Percentiles rank a stretch among this genome's conserved stretches.
Conservation (phyloP, 2,888 invertebrate species). For the Agonopterix arenella region DNA sequence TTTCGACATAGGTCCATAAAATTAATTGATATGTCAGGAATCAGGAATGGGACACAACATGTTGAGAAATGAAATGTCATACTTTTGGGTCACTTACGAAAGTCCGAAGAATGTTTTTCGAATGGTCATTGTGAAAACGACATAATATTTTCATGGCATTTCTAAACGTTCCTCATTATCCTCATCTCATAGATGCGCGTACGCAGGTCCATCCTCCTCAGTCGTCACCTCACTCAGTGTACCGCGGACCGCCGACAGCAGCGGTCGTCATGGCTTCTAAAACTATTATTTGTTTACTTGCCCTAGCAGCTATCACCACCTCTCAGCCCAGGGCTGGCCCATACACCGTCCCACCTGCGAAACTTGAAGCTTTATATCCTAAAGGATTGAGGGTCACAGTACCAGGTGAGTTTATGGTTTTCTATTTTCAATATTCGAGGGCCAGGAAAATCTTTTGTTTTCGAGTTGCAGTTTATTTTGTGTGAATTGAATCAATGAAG, state of each 20-base stretch:
- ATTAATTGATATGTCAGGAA: too few relatives aligned
- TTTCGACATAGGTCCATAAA: too few relatives aligned
- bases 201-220: slow-evolving; percentile 5
- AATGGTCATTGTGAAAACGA: too few relatives aligned
- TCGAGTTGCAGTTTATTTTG: too few relatives aligned
- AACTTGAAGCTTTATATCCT: slow-evolving; percentile 4
- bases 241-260: slow-evolving; percentile 16
- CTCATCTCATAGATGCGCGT: slow-evolving; percentile 23
- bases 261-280: slow-evolving; percentile 34
- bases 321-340: slow-evolving; percentile 19
- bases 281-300: slow-evolving; percentile 18
- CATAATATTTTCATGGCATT: slow-evolving; percentile 1
- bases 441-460: too few relatives aligned
- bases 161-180: slow-evolving; percentile 17
- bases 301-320: slow-evolving; percentile 20
- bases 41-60: too few relatives aligned
- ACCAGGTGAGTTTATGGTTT: slow-evolving; percentile 21
- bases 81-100: too few relatives aligned
- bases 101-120: too few relatives aligned
- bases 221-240: slow-evolving; percentile 30
- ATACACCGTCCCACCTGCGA: not conserved
- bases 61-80: too few relatives aligned
- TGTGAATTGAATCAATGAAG: too few relatives aligned
- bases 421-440: too few relatives aligned
- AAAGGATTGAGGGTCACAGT: slow-evolving; percentile 1